phyloP scores from a whole-genome alignment of 2,113 vertebrate genomes.

The Seriola rivoliana region DNA sequence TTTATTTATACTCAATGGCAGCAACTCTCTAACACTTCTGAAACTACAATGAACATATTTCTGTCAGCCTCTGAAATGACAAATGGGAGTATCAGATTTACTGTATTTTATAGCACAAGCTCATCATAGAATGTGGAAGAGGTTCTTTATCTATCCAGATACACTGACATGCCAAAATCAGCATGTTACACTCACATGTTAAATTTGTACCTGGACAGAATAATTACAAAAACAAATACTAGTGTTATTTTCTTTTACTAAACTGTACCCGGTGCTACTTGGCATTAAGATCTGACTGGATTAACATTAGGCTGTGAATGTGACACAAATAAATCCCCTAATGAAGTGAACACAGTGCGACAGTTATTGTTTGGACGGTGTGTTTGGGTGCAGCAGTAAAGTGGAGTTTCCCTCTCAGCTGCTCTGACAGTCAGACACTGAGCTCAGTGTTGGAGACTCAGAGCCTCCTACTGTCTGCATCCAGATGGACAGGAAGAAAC shows the following conservation, averaged over 20 bases:
- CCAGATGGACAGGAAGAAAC: slow-evolving; percentile 77
- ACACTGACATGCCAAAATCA: no score
- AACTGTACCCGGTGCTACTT: no score
- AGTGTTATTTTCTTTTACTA: no score
- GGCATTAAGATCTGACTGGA: background rate
- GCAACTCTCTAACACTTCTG: no score
- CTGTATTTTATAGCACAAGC: no score
- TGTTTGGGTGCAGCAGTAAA: slow-evolving; percentile 49
- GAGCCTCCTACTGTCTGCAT: slow-evolving; percentile 64
- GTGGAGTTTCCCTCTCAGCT: slow-evolving; percentile 62
- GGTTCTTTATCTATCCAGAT: no score
- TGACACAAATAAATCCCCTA: background rate
- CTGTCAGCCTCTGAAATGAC: no score
- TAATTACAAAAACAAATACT: background rate
- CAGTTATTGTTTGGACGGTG: slow-evolving; percentile 36
- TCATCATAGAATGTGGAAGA: no score
- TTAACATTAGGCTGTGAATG: background rate
- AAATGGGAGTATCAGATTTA: no score
- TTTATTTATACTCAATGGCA: no score
- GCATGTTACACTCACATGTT: background rate
- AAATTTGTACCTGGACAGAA: background rate
- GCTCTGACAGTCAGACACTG: slow-evolving; percentile 50
- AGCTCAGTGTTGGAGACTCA: slow-evolving; percentile 64
- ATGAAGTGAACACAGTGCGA: background rate
- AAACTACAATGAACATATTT: no score